Percentiles rank a stretch among this genome's conserved stretches.
Evolutionary conservation across 2,797 vertebrate species (phyloP).

Genomic region (Lacerta bilineata): DNA sequence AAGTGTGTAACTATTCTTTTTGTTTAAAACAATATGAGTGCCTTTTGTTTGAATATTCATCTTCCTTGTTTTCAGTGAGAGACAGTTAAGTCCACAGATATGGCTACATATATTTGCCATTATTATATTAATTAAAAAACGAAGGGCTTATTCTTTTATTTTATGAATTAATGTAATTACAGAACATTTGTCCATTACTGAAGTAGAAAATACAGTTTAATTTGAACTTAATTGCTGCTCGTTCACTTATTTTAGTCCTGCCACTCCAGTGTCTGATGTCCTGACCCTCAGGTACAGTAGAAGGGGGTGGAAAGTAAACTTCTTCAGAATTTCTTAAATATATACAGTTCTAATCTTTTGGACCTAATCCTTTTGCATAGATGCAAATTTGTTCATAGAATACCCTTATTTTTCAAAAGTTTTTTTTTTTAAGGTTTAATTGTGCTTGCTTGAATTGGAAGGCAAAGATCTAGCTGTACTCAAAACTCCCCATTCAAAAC

Average conservation of each 20-base stretch:
- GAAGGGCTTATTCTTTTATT: background rate
- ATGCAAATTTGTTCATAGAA: background rate
- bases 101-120: background rate
- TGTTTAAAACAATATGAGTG: slow-evolving; percentile 4
- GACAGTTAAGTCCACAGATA: background rate
- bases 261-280: too few species aligned
- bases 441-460: background rate
- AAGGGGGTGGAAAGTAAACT: too few species aligned
- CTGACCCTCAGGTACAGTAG: background rate
- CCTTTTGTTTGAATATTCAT: background rate
- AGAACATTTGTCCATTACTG: background rate
- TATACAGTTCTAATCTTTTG: background rate
- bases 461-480: background rate
- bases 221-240: background rate
- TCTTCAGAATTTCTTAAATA: too few species aligned
- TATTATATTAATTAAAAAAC: background rate
- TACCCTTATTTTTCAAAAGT: background rate
- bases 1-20: background rate
- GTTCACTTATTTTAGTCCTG: background rate
- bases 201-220: slow-evolving; percentile 8
- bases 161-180: slow-evolving; percentile 18
- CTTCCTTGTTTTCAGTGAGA: background rate
- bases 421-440: too few species aligned
- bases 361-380: background rate
- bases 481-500: background rate